Percentiles rank a stretch among this genome's conserved stretches.
These are phyloP conservation scores for Drosophila ambigua DNA, from an alignment of 1,140 invertebrate species.

Conservation along the genomic window DNA sequence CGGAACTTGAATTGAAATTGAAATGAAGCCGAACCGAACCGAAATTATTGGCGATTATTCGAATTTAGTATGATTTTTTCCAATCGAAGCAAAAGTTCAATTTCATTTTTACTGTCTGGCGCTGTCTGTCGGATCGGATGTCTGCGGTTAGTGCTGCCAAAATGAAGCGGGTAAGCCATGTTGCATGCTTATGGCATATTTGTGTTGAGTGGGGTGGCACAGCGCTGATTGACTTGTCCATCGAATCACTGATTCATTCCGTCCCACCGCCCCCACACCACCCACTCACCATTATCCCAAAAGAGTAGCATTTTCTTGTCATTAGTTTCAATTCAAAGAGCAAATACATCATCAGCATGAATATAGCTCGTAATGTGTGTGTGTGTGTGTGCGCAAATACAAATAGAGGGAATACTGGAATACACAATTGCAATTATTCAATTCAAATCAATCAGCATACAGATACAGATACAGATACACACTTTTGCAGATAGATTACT, in stretches of 20 bases:
- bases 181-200: not conserved
- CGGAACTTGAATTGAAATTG: too few relatives aligned
- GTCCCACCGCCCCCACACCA: too few relatives aligned
- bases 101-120: conserved; percentile 7
- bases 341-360: conserved; percentile 8
- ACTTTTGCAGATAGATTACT: conserved; percentile 14
- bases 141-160: too few relatives aligned
- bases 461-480: conserved; percentile 3
- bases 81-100: conserved; percentile 59
- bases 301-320: conserved; percentile 18
- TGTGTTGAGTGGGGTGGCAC: too few relatives aligned
- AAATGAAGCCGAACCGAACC: not conserved
- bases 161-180: conserved; percentile 46
- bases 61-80: conserved; percentile 72
- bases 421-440: conserved; percentile 82
- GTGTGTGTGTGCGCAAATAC: conserved; percentile 8
- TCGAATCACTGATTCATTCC: conserved; percentile 4
- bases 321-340: conserved; percentile 35
- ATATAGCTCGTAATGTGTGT: conserved; percentile 25
- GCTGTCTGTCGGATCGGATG: not conserved
- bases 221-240: not conserved
- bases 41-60: conserved; percentile 60
- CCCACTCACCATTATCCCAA: too few relatives aligned
- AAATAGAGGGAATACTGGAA: conserved; percentile 20
- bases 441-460: conserved; percentile 82